phyloP scores from a whole-genome alignment of 2,113 vertebrate genomes.

The Prinia subflava region DNA sequence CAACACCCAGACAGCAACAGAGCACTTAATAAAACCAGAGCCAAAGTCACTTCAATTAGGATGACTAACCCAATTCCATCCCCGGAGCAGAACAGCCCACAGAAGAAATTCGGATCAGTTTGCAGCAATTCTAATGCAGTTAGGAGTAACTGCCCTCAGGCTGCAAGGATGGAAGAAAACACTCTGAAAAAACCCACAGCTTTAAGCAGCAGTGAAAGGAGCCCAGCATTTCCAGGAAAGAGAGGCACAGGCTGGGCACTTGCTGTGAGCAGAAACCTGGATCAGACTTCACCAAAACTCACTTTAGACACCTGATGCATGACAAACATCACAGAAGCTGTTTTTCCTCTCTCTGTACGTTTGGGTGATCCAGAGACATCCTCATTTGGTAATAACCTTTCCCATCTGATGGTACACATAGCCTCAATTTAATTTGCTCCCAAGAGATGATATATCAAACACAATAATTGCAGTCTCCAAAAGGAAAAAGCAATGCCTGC shows the following conservation, averaged over 20 bases:
- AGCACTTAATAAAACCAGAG: background rate
- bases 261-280: background rate
- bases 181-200: background rate
- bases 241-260: background rate
- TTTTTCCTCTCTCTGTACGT: background rate
- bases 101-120: background rate
- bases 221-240: background rate
- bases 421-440: constrained; percentile 57
- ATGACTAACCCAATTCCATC: background rate
- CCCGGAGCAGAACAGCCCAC: background rate
- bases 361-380: background rate
- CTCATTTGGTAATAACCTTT: constrained; percentile 40
- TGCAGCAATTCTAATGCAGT: background rate
- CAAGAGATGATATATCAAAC: background rate
- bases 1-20: background rate
- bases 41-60: background rate
- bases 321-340: background rate
- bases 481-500: constrained; percentile 13
- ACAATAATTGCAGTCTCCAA: constrained; percentile 26
- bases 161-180: background rate
- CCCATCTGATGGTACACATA: background rate
- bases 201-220: background rate
- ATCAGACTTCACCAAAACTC: background rate
- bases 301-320: background rate
- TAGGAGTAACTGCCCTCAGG: background rate